Base-by-base conservation (phyloP, 2,888 invertebrate species). In the Dascillus cervinus region DNA sequence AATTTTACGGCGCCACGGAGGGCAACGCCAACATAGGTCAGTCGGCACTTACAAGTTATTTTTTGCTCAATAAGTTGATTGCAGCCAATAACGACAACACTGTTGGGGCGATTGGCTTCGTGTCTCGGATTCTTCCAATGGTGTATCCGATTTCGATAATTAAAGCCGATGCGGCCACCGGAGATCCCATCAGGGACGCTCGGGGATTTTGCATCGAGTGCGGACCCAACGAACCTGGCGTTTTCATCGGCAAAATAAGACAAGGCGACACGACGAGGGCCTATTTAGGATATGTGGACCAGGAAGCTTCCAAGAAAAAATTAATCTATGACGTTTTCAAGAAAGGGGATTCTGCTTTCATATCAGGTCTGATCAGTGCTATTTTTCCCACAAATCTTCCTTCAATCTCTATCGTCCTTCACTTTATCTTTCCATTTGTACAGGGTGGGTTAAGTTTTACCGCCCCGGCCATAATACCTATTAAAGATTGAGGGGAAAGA, bases 1-100 rank as follows among this genome's bases (percentile, higher is more conserved):
- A 97, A 64, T 91, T 97, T 65, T 97, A 97, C 58, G 96, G 96
- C 1, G 92, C 95, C 3, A 97, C 96, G 0, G 96, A 97, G 69
- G 96, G 96, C 47, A 98, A 97, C 59, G 94, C 96, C 15, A 97
- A 94, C 58, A 90, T 97, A 37, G 79, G 84, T 83, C 66, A 66
- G 58, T n/a, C n/a, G n/a, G n/a, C n/a, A n/a, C n/a, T n/a, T n/a
- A n/a, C n/a, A n/a, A n/a, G n/a, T n/a, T 12, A 21, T 30, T 27
- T 6, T 21, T 11, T 14, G 11, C 9, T 32, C 12, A 3, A 3
- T 15, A 14, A 17, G 17, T 12, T 11, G 23, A 8, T 72, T 75
- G 11, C 65, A 90, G 95, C 90, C 5, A 97, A 97, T 60, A 78
- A 82, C 14, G 90, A 94, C 60, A 92, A 90, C 54, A 90, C 82